A percentile compares a stretch with the other conserved stretches of the same genome.
Evolutionary conservation across 2,113 vertebrate species (phyloP).

Genomic region (Promerops cafer): DNA sequence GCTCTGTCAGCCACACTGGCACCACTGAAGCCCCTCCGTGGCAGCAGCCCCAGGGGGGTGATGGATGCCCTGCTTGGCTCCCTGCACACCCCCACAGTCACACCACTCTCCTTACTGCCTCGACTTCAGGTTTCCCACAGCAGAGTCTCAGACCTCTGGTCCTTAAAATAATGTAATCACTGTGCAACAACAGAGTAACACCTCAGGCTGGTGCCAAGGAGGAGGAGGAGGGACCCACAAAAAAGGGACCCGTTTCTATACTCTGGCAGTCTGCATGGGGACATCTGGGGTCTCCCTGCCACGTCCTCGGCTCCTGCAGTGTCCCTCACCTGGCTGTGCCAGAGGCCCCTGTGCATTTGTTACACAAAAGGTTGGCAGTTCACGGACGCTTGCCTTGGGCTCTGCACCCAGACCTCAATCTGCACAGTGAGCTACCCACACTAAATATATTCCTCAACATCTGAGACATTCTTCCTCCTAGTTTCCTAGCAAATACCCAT

Average conservation of each 20-base stretch:
- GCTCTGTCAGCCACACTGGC: background rate
- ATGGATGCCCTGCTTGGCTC: background rate
- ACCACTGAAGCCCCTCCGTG: accelerated
- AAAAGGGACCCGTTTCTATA: background rate
- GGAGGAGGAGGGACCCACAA: too few species aligned
- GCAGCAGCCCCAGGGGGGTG: accelerated
- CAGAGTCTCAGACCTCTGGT: background rate
- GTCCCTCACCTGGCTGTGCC: background rate
- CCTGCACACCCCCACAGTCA: background rate
- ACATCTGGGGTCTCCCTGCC: background rate
- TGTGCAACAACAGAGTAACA: background rate
- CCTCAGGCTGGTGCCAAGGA: background rate
- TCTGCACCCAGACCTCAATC: background rate
- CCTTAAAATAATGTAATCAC: background rate
- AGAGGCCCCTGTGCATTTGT: background rate
- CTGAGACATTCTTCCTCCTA: background rate
- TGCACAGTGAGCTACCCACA: background rate
- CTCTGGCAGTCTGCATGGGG: accelerated
- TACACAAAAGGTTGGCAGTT: background rate
- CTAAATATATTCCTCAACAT: background rate
- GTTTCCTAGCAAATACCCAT: background rate
- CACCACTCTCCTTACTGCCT: background rate
- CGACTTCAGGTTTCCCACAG: accelerated
- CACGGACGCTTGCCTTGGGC: accelerated
- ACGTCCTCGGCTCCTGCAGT: background rate